Evolutionary conservation across 2,797 vertebrate species (phyloP).

Genomic region (Chiroxiphia lanceolata): DNA sequence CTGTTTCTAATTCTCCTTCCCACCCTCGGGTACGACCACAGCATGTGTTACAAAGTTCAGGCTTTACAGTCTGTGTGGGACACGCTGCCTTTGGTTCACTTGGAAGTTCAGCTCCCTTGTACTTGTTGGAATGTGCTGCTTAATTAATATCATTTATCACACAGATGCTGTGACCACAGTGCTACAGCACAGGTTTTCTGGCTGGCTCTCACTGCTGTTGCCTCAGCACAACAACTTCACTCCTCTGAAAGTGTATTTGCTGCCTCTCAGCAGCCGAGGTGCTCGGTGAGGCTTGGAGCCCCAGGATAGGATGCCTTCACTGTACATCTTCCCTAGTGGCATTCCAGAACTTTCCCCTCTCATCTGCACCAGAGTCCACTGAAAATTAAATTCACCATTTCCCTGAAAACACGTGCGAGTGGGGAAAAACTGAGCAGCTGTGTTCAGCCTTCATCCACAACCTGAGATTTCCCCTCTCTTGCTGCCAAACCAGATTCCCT

Average conservation of each 20-base stretch:
- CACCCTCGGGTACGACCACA: rapidly evolving
- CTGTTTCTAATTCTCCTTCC: background rate
- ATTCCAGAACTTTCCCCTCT: background rate
- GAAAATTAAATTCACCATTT: background rate
- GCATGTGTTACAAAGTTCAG: rapidly evolving
- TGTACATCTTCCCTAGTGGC: rapidly evolving
- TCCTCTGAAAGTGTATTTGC: background rate
- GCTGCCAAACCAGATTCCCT: background rate
- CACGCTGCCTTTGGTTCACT: rapidly evolving
- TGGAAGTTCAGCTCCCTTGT: background rate
- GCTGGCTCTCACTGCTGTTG: background rate
- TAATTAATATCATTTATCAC: background rate
- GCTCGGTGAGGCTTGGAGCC: background rate
- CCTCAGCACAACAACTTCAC: background rate
- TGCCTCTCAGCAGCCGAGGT: background rate
- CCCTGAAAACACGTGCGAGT: rapidly evolving
- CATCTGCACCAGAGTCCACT: background rate
- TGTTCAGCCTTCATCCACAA: background rate
- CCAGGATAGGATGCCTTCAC: background rate
- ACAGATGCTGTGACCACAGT: background rate
- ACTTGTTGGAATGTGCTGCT: background rate
- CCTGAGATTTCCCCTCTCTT: background rate
- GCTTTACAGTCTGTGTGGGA: background rate
- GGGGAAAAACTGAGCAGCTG: background rate
- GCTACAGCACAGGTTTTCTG: background rate